phyloP scores from a whole-genome alignment of 2,888 invertebrate genomes.

The Brachylomia viminalis region DNA sequence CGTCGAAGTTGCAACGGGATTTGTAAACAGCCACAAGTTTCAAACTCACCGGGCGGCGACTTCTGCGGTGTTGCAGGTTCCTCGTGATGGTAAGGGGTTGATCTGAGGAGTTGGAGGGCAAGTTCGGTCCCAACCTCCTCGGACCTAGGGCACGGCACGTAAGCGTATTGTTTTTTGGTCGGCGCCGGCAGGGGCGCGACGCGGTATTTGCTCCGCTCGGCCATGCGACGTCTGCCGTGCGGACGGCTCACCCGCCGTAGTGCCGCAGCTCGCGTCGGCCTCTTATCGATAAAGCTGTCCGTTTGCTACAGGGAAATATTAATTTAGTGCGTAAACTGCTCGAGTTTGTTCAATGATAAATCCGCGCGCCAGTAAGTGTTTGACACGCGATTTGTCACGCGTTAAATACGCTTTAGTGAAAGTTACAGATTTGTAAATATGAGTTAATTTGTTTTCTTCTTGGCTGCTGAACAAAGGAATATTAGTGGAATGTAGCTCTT shows the following conservation, averaged over 20 bases:
- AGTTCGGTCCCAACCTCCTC: constrained; percentile 89
- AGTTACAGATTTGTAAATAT: background rate
- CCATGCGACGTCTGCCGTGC: constrained; percentile 89
- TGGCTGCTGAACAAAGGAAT: constrained; percentile 21
- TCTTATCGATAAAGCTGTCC: constrained; percentile 75
- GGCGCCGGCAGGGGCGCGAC: constrained; percentile 88
- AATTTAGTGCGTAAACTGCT: constrained; percentile 67
- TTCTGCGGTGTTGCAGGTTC: constrained; percentile 80
- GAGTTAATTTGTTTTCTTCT: background rate
- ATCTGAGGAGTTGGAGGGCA: constrained; percentile 81
- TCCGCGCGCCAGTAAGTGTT: constrained; percentile 62
- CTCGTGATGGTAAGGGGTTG: constrained; percentile 71
- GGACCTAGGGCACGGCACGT: constrained; percentile 88
- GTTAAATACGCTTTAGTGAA: constrained; percentile 39
- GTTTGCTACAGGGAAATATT: constrained; percentile 68
- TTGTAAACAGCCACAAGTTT: constrained; percentile 52
- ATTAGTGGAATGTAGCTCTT: background rate
- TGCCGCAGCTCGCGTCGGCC: constrained; percentile 75
- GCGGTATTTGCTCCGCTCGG: constrained; percentile 88
- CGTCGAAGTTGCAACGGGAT: constrained; percentile 63
- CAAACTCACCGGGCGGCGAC: constrained; percentile 80
- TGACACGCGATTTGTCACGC: constrained; percentile 62
- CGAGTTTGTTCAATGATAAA: constrained; percentile 64
- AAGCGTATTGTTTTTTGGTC: constrained; percentile 88
- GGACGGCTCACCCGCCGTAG: constrained; percentile 67